Evolutionary conservation across 2,797 vertebrate genomes (phyloP).

Genomic region (Philypnodon macrostomus): DNA sequence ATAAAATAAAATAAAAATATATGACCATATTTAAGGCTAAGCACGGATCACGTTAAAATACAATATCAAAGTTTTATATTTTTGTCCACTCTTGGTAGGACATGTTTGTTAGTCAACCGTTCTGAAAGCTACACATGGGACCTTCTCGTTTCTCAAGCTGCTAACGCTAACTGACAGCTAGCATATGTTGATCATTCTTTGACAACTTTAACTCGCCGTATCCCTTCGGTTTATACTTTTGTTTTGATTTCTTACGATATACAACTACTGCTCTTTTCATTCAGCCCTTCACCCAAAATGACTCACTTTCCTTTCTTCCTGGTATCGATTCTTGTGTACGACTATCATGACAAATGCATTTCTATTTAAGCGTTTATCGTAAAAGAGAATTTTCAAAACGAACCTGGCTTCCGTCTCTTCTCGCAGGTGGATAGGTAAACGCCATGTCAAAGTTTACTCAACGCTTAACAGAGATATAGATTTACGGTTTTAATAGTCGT

Average conservation of each 20-base stretch:
- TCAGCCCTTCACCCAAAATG: not conserved
- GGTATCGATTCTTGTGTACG: constrained; percentile 6
- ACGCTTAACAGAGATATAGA: not conserved
- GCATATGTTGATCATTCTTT: not conserved
- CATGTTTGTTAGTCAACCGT: too few species aligned
- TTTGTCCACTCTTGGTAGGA: too few species aligned
- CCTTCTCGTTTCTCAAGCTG: too few species aligned
- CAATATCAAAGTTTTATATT: too few species aligned
- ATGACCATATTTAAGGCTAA: too few species aligned
- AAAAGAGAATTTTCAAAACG: constrained; percentile 28
- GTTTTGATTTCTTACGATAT: constrained; percentile 17
- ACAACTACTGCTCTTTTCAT: constrained; percentile 2
- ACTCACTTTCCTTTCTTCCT: constrained; percentile 14
- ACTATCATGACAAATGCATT: too few species aligned
- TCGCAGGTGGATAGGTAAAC: constrained; percentile 66
- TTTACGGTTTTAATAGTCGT: not conserved
- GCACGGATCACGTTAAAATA: too few species aligned
- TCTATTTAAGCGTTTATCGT: not conserved
- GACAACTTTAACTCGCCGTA: not conserved
- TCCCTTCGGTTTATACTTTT: not conserved
- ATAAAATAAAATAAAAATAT: too few species aligned
- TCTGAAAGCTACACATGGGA: too few species aligned
- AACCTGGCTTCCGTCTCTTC: constrained; percentile 71
- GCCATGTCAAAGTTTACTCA: constrained; percentile 49
- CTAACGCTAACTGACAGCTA: not conserved